Conservation (phyloP, 2,888 invertebrate genomes). For the Synanthedon tipuliformis region DNA sequence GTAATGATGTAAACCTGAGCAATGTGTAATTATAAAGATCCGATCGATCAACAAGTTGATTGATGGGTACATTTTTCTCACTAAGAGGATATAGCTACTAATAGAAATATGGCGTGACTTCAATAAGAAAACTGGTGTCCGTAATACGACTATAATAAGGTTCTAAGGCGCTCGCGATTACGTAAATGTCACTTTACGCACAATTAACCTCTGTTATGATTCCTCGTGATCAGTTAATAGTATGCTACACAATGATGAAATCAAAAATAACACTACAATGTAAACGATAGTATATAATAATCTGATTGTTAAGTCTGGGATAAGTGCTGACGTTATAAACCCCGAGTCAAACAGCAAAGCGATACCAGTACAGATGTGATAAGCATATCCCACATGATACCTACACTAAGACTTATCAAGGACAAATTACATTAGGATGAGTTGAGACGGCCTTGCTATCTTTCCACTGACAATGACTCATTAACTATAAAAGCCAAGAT, state of each 20-base stretch:
- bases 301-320: too few relatives aligned
- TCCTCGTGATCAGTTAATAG: background rate
- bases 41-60: too few relatives aligned
- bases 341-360: background rate
- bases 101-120: background rate
- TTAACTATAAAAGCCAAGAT: slow-evolving; percentile 7
- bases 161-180: background rate
- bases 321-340: background rate
- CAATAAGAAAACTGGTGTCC: background rate
- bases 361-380: slow-evolving; percentile 16
- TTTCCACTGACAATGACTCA: slow-evolving; percentile 18
- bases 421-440: slow-evolving; percentile 40
- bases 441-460: slow-evolving; percentile 27
- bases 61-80: background rate
- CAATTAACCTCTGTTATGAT: background rate
- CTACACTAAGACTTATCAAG: slow-evolving; percentile 33
- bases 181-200: background rate
- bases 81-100: background rate
- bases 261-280: too few relatives aligned
- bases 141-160: background rate
- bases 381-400: slow-evolving; percentile 39
- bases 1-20: too few relatives aligned
- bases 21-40: too few relatives aligned
- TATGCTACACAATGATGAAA: too few relatives aligned
- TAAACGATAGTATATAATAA: too few relatives aligned